Base-by-base conservation (phyloP, 2,888 invertebrate genomes). In the Colostygia pectinataria region DNA sequence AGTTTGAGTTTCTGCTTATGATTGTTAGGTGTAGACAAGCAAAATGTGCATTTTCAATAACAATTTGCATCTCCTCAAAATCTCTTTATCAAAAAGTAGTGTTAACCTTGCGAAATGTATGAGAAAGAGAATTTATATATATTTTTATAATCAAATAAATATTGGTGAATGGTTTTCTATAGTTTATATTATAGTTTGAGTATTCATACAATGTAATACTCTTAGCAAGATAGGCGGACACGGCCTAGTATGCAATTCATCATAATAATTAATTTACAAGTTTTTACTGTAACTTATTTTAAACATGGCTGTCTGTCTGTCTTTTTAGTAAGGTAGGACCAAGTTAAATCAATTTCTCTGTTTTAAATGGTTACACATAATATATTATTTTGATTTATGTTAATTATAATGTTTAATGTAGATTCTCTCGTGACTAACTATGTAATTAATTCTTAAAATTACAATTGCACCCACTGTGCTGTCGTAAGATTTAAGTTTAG, bases 401-500 rank as follows among this genome's bases (percentile, higher is more conserved):
- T 83, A 82, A 82, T 83, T 84, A 83, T 86, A n/a, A 83, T 80
- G 86, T 79, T n/a, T 85, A 79, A 83, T 82, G 83, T 83, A 42
- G n/a, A n/a, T n/a, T n/a, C 66, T 72, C 69, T 76, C 68, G 79
- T 81, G 75, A 83, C 81, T 87, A 85, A 87, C 78, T 73, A 69
- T 77, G 67, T 74, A 77, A 76, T 70, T 68, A 77, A 72, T 67
- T 72, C 66, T 69, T 75, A 72, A 70, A 72, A 70, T 73, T 77
- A 72, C 86, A 81, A 80, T 47, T 70, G 79, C 1, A 15, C 45
- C 80, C 48, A 71, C 67, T 60, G 77, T 85, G 37, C 37, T 45
- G 75, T 81, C 71, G 77, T 83, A 82, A 84, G 80, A 83, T 82
- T 82, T 83, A 83, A 82, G 81, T 83, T 86, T 87, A 85, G 85